Evolutionary conservation across 2,888 invertebrate species (phyloP).

Genomic region (Gymnoscelis rufifasciata): DNA sequence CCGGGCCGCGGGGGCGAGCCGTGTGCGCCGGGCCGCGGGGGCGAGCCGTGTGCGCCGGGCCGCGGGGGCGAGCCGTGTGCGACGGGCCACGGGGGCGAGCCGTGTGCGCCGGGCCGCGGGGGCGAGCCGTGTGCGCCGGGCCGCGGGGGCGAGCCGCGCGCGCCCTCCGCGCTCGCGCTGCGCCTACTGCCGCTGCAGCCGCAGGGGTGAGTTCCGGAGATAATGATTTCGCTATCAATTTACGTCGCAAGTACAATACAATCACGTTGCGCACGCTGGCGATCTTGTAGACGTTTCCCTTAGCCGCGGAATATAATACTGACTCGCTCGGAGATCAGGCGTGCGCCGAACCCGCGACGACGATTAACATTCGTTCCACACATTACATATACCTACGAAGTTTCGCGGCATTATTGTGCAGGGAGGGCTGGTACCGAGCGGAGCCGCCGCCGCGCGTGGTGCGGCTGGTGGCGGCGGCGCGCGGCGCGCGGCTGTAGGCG

Average conservation of each 20-base stretch:
- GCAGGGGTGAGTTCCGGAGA: slow-evolving; percentile 34
- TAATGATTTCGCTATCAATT: no score
- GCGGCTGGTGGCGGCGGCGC: slow-evolving; percentile 10
- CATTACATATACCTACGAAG: no score
- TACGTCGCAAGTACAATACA: no score
- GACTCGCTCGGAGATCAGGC: no score
- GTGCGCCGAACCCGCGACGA: no score
- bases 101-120: no score
- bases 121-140: no score
- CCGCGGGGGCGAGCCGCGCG: slow-evolving; percentile 1
- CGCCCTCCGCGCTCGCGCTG: slow-evolving; percentile 34
- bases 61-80: slow-evolving; percentile 37
- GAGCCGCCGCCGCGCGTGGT: neutral
- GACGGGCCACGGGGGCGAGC: no score
- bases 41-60: slow-evolving; percentile 29
- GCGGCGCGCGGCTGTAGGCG: slow-evolving; percentile 30
- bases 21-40: slow-evolving; percentile 15
- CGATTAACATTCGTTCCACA: no score
- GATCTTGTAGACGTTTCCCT: no score
- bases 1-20: slow-evolving; percentile 18
- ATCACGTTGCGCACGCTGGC: no score
- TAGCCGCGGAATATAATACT: no score
- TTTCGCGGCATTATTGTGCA: neutral
- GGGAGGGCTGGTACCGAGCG: neutral
- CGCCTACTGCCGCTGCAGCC: slow-evolving; percentile 27